Conservation (phyloP, 2,888 invertebrate genomes). For the Pyrrhia umbra region DNA sequence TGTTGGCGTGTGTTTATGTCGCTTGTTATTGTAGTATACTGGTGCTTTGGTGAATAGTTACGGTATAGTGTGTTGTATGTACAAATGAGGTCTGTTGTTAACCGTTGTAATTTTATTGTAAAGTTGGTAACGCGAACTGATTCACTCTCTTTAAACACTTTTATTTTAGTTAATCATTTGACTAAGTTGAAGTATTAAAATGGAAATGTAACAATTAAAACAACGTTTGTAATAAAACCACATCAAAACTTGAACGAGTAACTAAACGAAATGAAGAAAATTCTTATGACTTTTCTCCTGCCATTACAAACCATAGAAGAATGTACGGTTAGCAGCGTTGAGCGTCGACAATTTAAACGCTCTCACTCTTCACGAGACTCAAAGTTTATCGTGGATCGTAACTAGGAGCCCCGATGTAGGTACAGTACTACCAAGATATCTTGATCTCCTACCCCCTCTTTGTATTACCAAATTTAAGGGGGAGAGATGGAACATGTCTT, state of each 20-base stretch:
- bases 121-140: background rate
- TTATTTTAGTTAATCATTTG: no score
- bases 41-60: slow-evolving; percentile 14
- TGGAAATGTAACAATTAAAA: slow-evolving; percentile 5
- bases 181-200: background rate
- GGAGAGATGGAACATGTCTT: slow-evolving; percentile 45
- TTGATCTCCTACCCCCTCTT: slow-evolving; percentile 67
- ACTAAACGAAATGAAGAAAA: slow-evolving; percentile 32
- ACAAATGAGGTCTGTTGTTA: background rate
- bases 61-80: background rate
- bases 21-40: slow-evolving; percentile 26
- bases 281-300: slow-evolving; percentile 67
- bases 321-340: slow-evolving; percentile 85
- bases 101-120: slow-evolving; percentile 9
- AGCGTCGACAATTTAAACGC: slow-evolving; percentile 88
- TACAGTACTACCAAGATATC: slow-evolving; percentile 72
- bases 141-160: background rate
- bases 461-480: slow-evolving; percentile 37
- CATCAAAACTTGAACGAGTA: slow-evolving; percentile 26
- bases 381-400: slow-evolving; percentile 88
- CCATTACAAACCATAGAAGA: slow-evolving; percentile 77
- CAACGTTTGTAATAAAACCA: slow-evolving; percentile 8
- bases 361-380: slow-evolving; percentile 85
- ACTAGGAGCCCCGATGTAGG: slow-evolving; percentile 78
- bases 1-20: slow-evolving; percentile 25